Evolutionary conservation across 2,888 invertebrate species (phyloP).

Genomic region (Ophion ventricosus): DNA sequence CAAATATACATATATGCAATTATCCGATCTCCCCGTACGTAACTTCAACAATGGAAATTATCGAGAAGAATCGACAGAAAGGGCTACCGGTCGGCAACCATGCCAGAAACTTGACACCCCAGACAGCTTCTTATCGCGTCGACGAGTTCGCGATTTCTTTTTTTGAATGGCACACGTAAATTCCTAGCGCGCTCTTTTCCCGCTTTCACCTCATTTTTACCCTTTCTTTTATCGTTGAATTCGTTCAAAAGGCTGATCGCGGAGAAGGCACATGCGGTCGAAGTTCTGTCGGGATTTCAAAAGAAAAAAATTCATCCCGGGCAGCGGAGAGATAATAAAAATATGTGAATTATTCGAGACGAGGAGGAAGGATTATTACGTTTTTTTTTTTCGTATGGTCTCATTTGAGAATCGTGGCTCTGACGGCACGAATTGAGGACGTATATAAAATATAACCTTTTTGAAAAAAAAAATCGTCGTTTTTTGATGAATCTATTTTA

Average conservation of each 20-base stretch:
- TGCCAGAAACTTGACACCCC: not conserved
- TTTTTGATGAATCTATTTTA: no score
- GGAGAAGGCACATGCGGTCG: not conserved
- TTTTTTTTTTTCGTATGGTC: no score
- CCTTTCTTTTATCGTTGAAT: not conserved
- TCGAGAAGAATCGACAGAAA: constrained; percentile 50
- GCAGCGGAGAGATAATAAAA: no score
- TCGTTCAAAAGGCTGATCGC: not conserved
- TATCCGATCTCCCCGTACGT: constrained; percentile 30
- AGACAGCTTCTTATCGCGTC: constrained; percentile 42
- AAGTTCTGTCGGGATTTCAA: constrained; percentile 4
- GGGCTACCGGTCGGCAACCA: not conserved
- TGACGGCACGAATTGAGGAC: no score
- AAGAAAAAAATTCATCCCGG: not conserved
- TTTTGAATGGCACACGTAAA: constrained; percentile 34
- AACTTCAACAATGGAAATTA: constrained; percentile 59
- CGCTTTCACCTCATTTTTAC: not conserved
- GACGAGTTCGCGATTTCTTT: constrained; percentile 37
- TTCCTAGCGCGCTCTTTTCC: not conserved
- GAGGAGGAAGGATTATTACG: no score
- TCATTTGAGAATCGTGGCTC: no score
- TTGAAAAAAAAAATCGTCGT: no score
- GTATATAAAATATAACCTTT: no score
- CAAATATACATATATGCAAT: constrained; percentile 29
- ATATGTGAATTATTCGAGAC: no score